Evolutionary conservation across 1,140 invertebrate species (phyloP), one percentile per base, ranked within the genome.

Genomic region (Capitella teleta): DNA sequence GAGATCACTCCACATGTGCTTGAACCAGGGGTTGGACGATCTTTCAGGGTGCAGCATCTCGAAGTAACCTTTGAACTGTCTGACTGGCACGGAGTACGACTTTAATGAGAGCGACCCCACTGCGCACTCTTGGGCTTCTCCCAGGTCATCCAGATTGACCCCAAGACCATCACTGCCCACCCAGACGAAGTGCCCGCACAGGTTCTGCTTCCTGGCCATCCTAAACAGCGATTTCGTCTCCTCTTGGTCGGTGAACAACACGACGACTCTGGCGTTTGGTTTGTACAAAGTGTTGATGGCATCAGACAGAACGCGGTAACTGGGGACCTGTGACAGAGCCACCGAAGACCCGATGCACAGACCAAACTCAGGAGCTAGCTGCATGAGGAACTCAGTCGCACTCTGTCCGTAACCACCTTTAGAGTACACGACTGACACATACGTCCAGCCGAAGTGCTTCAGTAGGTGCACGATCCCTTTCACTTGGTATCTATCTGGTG

Each of bases 391-490:
- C 24, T 47, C 32, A n/a, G 37, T 14, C 1, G 26, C 49, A 14
- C 48, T 30, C 19, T 52, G 48, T 19, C 52, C 52, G 26, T 53
- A 53, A 36, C 49, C 36, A 38, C 48, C 38, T 16, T 41, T 24
- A 25, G 37, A 43, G 32, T 42, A 53, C 2, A 53, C 48, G 1
- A 48, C 42, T 12, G 52, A 48, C 16, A 53, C 37, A 42, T 42
- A 53, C 12, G 52, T 53, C 52, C 52, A 53, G 34, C 51, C 32
- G 38, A 57, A 58, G 37, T 58, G 37, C 30, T 3, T 4, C 28
- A 54, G 14, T 24, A 50, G 24, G 32, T 43, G 12, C 25, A 54
- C 19, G 21, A 55, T 52, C 16, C 28, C 18, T 42, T 84, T n/a
- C 16, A 56, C 58, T 44, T 64, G 62, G 42, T 60, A 57, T 5